phyloP scores from a whole-genome alignment of 2,888 invertebrate species.

The Clivina fossor region DNA sequence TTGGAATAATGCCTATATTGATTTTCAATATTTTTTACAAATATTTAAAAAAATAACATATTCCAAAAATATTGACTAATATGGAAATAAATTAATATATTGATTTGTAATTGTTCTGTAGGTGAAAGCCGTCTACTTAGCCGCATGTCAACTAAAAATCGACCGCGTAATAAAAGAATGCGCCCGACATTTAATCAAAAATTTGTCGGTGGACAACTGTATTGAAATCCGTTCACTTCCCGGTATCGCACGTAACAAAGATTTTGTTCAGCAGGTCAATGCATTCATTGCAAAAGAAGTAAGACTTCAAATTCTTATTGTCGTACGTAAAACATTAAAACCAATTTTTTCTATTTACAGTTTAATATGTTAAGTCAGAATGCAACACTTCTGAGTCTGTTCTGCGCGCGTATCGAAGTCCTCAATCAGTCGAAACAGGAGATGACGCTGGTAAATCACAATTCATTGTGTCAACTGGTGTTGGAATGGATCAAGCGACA shows the following conservation, averaged over 20 bases:
- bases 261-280: constrained; percentile 68
- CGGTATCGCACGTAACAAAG: constrained; percentile 60
- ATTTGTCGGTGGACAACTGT: constrained; percentile 63
- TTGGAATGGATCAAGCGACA: constrained; percentile 63
- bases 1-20: too few relatives aligned
- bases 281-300: constrained; percentile 69
- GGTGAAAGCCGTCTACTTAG: constrained; percentile 76
- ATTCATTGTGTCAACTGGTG: constrained; percentile 63
- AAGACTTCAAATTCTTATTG: constrained; percentile 45
- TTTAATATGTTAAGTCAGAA: constrained; percentile 66
- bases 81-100: too few relatives aligned
- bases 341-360: constrained; percentile 51
- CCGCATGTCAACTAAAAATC: constrained; percentile 78
- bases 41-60: too few relatives aligned
- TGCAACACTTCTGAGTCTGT: constrained; percentile 65
- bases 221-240: constrained; percentile 64
- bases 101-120: too few relatives aligned
- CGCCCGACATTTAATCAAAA: constrained; percentile 67
- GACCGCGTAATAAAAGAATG: constrained; percentile 72
- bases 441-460: constrained; percentile 61
- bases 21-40: too few relatives aligned
- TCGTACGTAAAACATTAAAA: constrained; percentile 5
- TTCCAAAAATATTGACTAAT: too few relatives aligned
- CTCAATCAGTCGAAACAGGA: constrained; percentile 72
- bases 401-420: constrained; percentile 72